Conservation (phyloP, 2,888 invertebrate genomes). For the Chymomyza amoena region DNA sequence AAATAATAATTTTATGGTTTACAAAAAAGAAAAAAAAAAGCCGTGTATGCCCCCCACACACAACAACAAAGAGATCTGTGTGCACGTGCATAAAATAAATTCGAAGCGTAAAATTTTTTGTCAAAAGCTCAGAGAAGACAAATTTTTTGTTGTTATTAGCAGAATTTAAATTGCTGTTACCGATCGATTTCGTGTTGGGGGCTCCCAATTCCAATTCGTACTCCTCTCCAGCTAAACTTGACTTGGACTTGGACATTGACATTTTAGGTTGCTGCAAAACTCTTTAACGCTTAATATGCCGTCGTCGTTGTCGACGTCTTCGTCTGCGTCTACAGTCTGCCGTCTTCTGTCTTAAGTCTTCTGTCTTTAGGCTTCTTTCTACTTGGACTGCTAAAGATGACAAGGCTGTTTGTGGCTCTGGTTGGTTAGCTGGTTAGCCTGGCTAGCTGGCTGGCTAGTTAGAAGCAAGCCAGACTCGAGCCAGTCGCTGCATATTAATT, state of each 20-base stretch:
- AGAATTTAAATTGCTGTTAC: conserved; percentile 70
- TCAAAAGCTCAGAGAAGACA: conserved; percentile 12
- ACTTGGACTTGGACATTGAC: conserved; percentile 56
- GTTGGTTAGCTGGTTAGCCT: background rate
- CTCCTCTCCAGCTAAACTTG: background rate
- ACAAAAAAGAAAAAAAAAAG: conserved; percentile 30
- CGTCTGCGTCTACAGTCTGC: conserved; percentile 3
- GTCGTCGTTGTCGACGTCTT: conserved; percentile 43
- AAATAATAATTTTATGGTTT: conserved; percentile 71
- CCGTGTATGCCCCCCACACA: conserved; percentile 18
- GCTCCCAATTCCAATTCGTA: background rate
- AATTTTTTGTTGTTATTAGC: conserved; percentile 61
- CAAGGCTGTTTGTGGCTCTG: conserved; percentile 26
- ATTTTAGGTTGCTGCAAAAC: conserved; percentile 66
- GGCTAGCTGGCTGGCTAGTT: conserved; percentile 7
- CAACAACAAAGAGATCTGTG: background rate
- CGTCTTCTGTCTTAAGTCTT: too few relatives aligned
- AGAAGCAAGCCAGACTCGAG: conserved; percentile 32
- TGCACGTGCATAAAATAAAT: conserved; percentile 68
- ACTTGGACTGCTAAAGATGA: conserved; percentile 29
- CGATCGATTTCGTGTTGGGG: conserved; percentile 57
- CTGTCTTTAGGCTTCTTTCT: too few relatives aligned
- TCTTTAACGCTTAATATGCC: conserved; percentile 59
- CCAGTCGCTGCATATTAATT: conserved; percentile 67
- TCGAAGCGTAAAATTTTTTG: conserved; percentile 35